Evolutionary conservation across 2,888 invertebrate genomes (phyloP), one percentile per base, ranked within the genome.

Genomic region (Dermolepida albohirtum): DNA sequence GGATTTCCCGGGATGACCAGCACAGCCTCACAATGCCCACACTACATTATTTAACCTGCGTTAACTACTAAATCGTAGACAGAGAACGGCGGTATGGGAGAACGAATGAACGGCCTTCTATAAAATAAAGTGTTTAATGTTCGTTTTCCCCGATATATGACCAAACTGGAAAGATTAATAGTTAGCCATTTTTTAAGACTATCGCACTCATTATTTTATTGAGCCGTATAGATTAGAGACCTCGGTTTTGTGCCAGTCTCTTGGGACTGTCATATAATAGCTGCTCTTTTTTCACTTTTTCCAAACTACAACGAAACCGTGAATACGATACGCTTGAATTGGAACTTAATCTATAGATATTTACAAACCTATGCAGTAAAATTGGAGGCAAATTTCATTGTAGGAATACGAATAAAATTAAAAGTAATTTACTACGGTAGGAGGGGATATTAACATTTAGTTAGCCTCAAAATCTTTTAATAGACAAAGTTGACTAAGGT

Each of bases 1-100:
- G 79, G 81, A 80, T 78, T 76, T 75, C 75, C 69, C 77, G 72
- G 77, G 79, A 79, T 79, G 80, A 80, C 81, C 80, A 76, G 77
- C 76, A 75, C 76, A 74, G 78, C 78, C 79, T 78, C 79, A 79
- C 80, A 78, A 80, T 79, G 78, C 78, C 78, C 79, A 74, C 79
- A 77, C 78, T 82, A 80, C 81, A 83, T 83, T 83, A 83, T 83
- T 83, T 82, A 83, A 80, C 80, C 79, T 74, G 77, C 77, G 79
- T 80, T 81, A 80, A 82, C 81, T 80, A 80, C 79, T 82, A 81
- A 82, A 82, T 82, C 81, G 81, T 78, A 74, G 74, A 72, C 71
- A 71, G 79, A 75, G 77, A 71, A 47, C 77, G 77, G 78, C 75
- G 75, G 75, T 12, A 1, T 16, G 12, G 44, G 14, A 7, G 10